Base-by-base conservation (phyloP, 2,888 invertebrate genomes). In the Mimachlamys varia region DNA sequence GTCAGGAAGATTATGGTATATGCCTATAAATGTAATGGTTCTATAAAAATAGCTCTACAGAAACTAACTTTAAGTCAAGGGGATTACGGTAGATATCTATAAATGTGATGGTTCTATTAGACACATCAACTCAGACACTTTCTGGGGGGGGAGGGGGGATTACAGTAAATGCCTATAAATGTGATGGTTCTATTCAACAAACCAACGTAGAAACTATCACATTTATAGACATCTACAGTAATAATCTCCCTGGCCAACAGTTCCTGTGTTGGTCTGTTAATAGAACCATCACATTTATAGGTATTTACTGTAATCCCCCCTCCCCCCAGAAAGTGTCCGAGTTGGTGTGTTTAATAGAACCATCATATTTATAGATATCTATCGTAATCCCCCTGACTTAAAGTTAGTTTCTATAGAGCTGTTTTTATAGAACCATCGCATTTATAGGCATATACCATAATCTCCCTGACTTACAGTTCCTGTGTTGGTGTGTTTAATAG, bases 261-360 rank as follows among this genome's bases (percentile, higher is more conserved):
- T 76, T 33, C 27, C 27, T 19, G 27, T 76, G 76, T 76, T 33
- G 33, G 15, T 76, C 27, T 76, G 27, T 76, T 27, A 33, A 33
- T 76, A 33, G 76, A 76, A 27, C 33, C 76, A 76, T 33, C 27
- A 76, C 27, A 76, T 27, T 44, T 27, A 76, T 10, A 22, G 27
- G 76, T 76, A 76, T 76, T 33, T 76, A 76, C 76, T 15, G 62
- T 76, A 76, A 17, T 62, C 62, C n/a, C 62, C 62, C n/a, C n/a
- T n/a, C n/a, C n/a, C n/a, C n/a, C n/a, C n/a, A n/a, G n/a, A n/a
- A n/a, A n/a, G n/a, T n/a, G n/a, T n/a, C n/a, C n/a, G n/a, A n/a
- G n/a, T n/a, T n/a, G n/a, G n/a, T n/a, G n/a, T n/a, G 4, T 62
- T 22, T 22, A 17, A 22, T 5, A 62, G 22, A 62, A 22, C 22